Conservation (phyloP, 2,113 vertebrate species). For the Circaetus cinerascens region DNA sequence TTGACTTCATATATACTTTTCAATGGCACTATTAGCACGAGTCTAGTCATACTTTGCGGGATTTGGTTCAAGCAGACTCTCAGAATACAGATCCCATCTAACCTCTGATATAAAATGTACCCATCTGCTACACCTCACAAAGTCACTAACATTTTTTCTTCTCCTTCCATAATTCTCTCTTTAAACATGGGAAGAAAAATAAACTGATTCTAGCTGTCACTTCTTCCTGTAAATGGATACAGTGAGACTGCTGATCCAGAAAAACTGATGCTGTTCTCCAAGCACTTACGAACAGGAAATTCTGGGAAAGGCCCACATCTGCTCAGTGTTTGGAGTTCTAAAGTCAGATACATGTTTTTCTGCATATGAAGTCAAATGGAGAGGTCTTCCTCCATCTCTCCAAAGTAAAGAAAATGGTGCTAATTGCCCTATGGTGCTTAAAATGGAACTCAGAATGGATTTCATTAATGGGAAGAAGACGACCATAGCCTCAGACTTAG, state of each 20-base stretch:
- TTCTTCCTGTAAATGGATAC: not conserved
- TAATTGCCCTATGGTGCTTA: not conserved
- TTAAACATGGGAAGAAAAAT: not conserved
- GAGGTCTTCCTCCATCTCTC: not conserved
- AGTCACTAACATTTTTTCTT: not conserved
- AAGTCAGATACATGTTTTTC: not conserved
- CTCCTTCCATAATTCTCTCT: not conserved
- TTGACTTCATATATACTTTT: not conserved
- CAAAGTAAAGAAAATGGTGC: not conserved
- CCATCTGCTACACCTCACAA: not conserved
- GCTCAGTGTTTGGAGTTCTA: not conserved
- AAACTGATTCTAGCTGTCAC: not conserved
- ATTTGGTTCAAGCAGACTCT: not conserved
- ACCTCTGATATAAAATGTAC: not conserved
- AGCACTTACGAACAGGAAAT: not conserved
- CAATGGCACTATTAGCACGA: not conserved
- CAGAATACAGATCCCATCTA: not conserved
- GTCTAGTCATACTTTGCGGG: not conserved
- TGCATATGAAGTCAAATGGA: not conserved
- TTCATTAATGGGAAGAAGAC: not conserved
- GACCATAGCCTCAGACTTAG: not conserved
- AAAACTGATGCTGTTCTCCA: not conserved
- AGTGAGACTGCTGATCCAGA: not conserved
- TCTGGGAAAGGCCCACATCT: not conserved
- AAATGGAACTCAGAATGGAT: not conserved